Evolutionary conservation across 2,113 vertebrate genomes (phyloP), one percentile per base, ranked within the genome.

Genomic region (Callipepla californica): DNA sequence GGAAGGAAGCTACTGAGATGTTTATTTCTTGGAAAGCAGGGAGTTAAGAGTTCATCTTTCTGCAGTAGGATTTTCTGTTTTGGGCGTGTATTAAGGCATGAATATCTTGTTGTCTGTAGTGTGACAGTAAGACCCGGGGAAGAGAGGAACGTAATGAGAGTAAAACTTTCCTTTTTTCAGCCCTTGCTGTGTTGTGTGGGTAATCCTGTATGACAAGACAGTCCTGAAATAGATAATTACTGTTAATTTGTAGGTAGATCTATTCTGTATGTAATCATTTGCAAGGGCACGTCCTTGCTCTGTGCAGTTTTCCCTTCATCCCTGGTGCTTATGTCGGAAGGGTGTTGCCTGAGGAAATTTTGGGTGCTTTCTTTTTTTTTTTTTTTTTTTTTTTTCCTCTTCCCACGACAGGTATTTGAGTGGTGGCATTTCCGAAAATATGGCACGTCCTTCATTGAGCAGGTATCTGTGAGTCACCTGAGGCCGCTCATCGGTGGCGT

Each of bases 401-500:
- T 95, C 51, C 66, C 5, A 1, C 96, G 93, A 9, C 96, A 99
- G 99, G 98, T 99, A 97, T 99, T 99, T 98, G 99, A 99, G 95
- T 99, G 99, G 99, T 99, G 99, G 99, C 99, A 99, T 95, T 99
- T 99, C 92, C 98, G 98, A 76, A 99, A 99, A 75, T 99, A 99
- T 0, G 99, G 99, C 83, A 99, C 98, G 0, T 99, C 99, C 7
- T 99, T 99, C 97, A 99, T 99, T 13, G 99, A 99, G 94, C 99
- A 99, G 98, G 99, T 99, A 16, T 99, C 99, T 47, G 98, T 99
- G 94, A 99, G 98, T 93, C 99, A 99, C 78, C 77, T 99, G 96
- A 98, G 99, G 80, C 99, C 99, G 70, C 97, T 99, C 40, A 98
- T 99, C 3, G 98, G 99, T 2, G 99, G 98, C 22, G 96, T 98